A percentile compares a stretch with the other conserved stretches of the same genome.
phyloP scores from a whole-genome alignment of 2,113 vertebrate genomes.

The Callorhinus ursinus region DNA sequence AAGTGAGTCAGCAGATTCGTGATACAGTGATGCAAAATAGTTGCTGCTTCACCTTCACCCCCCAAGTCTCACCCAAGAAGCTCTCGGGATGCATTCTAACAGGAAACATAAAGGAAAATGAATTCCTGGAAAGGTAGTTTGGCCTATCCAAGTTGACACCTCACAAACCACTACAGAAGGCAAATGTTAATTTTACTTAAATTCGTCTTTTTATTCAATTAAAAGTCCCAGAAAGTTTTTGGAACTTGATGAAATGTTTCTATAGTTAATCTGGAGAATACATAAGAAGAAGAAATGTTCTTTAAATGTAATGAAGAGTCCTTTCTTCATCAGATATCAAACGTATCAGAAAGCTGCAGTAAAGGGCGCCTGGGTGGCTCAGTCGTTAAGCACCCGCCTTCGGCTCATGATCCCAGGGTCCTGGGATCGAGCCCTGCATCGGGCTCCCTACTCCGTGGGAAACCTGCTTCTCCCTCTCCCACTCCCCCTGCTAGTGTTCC shows the following conservation, averaged over 20 bases:
- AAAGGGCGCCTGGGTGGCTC: too few relatives aligned
- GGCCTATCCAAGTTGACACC: background rate
- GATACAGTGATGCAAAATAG: background rate
- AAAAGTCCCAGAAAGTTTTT: background rate
- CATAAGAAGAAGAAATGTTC: background rate
- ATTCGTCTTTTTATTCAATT: background rate
- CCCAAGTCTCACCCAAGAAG: background rate
- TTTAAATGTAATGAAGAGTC: background rate
- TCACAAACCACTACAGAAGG: background rate
- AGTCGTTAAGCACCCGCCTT: too few relatives aligned
- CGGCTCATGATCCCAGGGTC: too few relatives aligned
- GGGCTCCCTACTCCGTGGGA: too few relatives aligned
- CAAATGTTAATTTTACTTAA: conserved; percentile 3
- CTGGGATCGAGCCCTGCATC: too few relatives aligned
- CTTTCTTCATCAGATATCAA: conserved; percentile 1
- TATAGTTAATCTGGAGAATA: background rate
- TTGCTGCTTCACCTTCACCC: background rate
- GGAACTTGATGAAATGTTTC: background rate
- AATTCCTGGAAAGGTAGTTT: background rate
- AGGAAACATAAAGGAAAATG: background rate
- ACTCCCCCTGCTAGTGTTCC: too few relatives aligned
- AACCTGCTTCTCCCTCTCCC: too few relatives aligned
- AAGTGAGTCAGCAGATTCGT: background rate
- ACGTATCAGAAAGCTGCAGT: background rate
- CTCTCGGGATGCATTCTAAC: background rate